A percentile compares a stretch with the other conserved stretches of the same genome.
These are phyloP conservation scores for Drosophila kepulauana DNA, from an alignment of 1,140 invertebrate species.

Conservation along the genomic window DNA sequence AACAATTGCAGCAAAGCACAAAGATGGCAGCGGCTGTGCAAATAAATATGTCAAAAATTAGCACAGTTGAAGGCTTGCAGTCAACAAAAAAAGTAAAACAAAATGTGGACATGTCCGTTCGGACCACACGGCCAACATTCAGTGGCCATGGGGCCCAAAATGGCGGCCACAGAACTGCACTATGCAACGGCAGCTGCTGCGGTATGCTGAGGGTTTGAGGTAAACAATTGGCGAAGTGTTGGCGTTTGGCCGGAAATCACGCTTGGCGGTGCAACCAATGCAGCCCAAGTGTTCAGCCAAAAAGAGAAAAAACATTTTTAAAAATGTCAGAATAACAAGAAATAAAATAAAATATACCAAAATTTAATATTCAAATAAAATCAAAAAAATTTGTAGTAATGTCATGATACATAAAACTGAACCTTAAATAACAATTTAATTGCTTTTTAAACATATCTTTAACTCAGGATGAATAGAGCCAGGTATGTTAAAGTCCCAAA, in stretches of 20 bases:
- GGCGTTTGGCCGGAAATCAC: conserved; percentile 73
- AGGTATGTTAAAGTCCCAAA: background rate
- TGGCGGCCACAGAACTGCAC: conserved; percentile 34
- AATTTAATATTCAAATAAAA: no score
- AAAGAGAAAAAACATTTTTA: conserved; percentile 12
- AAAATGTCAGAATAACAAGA: background rate
- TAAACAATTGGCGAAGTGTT: conserved; percentile 38
- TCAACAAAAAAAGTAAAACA: conserved; percentile 29
- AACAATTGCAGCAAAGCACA: conserved; percentile 42
- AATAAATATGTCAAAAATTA: conserved; percentile 63
- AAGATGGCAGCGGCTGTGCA: conserved; percentile 27
- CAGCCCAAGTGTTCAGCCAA: conserved; percentile 60
- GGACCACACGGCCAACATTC: conserved; percentile 7
- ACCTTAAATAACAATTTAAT: no score
- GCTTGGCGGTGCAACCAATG: conserved; percentile 55
- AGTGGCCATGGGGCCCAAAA: conserved; percentile 16
- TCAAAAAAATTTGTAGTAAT: no score
- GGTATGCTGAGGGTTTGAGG: conserved; percentile 8
- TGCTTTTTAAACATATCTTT: background rate
- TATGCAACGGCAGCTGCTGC: conserved; percentile 2
- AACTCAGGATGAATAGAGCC: background rate
- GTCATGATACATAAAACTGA: no score
- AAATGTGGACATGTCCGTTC: conserved; percentile 24
- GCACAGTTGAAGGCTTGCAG: conserved; percentile 59
- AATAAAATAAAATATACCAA: no score